phyloP scores from a whole-genome alignment of 2,113 vertebrate species.

The Passer domesticus region DNA sequence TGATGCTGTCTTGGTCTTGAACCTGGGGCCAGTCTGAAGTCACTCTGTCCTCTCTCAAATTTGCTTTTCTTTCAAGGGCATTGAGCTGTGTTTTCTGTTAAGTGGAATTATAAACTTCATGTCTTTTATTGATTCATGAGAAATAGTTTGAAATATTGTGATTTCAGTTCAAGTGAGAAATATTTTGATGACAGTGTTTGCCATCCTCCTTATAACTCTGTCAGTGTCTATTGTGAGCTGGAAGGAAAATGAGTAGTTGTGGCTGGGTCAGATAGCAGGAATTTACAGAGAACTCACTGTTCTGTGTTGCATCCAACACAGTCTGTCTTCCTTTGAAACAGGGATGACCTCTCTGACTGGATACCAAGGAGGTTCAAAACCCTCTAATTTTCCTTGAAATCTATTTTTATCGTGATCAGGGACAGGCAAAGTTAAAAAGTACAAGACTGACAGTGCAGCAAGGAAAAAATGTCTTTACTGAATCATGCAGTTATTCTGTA shows the following conservation, averaged over 20 bases:
- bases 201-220: background rate
- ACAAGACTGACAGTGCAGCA: background rate
- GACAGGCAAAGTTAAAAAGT: background rate
- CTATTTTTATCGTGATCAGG: background rate
- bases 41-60: background rate
- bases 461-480: background rate
- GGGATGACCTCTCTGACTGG: background rate
- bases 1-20: background rate
- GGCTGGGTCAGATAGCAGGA: background rate
- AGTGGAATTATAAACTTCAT: background rate
- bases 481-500: background rate
- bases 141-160: background rate
- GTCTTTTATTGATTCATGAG: background rate
- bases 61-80: background rate
- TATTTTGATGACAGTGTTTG: background rate
- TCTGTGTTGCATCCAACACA: background rate
- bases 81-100: background rate
- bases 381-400: slow-evolving; percentile 36
- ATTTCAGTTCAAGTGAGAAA: background rate
- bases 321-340: background rate
- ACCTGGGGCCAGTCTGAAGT: background rate
- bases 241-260: background rate
- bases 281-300: background rate
- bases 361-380: background rate
- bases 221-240: background rate